Base-by-base conservation (phyloP, 2,797 vertebrate species). In the Manis javanica region DNA sequence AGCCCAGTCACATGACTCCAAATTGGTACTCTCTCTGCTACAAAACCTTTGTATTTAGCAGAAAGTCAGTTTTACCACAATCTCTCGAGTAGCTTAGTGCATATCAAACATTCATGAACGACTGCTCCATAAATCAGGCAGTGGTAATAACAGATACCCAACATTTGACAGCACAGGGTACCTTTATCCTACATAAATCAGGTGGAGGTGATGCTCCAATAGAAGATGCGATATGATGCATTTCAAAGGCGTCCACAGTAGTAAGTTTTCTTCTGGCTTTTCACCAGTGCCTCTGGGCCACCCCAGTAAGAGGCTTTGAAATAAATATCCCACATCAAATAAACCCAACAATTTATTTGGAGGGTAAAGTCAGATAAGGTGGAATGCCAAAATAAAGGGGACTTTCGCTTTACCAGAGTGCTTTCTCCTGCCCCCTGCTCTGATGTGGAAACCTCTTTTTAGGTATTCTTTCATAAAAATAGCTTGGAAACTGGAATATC, bases 41-140 rank as follows among this genome's bases (percentile, higher is more conserved):
- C 0, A 87, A 53, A 89, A 86, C 26, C 84, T 84, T 92, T 59
- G 16, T 53, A 19, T 88, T 95, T 95, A 89, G 53, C 64, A 94
- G 81, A 57, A 92, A 66, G 31, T 92, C 82, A 72, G 42, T 64
- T 95, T 96, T 79, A 87, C 8, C 37, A 75, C 49, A 83, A 68
- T 39, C 91, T 86, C 85, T 94, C 89, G 34, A 66, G 78, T 37
- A 51, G 69, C 59, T 92, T 88, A 57, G 46, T 90, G 10, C 64
- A 11, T 83, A 19, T 69, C 39, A 49, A 46, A 75, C 51, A 77
- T 88, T 94, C 63, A 86, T 57, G 69, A 96, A 59, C 83, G 94
- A 85, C 29, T 95, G 16, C 83, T 63, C 39, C 49, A 59, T 88
- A 90, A 82, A 82, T 83, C 13, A 53, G 55, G 78, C 37, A 77